phyloP scores from a whole-genome alignment of 1,140 invertebrate species.

The Drosophila pachea region DNA sequence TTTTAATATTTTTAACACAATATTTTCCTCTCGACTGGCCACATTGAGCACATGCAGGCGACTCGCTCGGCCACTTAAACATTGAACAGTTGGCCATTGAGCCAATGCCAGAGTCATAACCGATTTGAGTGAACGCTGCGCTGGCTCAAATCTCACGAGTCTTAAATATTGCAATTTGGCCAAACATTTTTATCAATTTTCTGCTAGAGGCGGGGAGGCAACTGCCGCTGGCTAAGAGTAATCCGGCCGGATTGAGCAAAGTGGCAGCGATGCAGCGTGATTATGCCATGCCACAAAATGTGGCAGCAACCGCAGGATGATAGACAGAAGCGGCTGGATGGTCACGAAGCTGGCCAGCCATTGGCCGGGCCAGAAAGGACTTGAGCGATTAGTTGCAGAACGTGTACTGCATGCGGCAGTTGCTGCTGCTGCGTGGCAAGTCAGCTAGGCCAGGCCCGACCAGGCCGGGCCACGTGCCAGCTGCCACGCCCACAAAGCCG shows the following conservation, averaged over 20 bases:
- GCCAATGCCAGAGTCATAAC: constrained; percentile 1
- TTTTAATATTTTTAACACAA: too few species aligned
- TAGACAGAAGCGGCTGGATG: constrained; percentile 54
- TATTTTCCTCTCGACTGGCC: too few species aligned
- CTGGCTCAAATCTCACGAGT: not conserved
- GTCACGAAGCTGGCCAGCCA: constrained; percentile 46
- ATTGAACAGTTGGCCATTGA: constrained; percentile 16
- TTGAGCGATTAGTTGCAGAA: constrained; percentile 72
- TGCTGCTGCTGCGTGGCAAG: not conserved
- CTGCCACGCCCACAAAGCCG: constrained; percentile 33
- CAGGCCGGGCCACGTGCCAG: constrained; percentile 45
- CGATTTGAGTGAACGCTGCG: constrained; percentile 1
- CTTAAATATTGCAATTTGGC: constrained; percentile 57
- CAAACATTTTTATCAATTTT: constrained; percentile 67
- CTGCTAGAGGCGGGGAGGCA: not conserved
- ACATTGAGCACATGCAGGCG: too few species aligned
- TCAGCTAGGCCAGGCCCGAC: not conserved
- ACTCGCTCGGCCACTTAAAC: constrained; percentile 18
- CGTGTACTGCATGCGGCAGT: constrained; percentile 60
- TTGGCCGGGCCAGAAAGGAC: constrained; percentile 62
- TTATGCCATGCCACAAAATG: constrained; percentile 35
- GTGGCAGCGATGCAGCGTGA: constrained; percentile 51
- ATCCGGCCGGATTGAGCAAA: constrained; percentile 64
- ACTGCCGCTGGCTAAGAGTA: constrained; percentile 47
- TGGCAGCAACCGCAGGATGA: constrained; percentile 27